Base-by-base conservation (phyloP, 2,113 vertebrate species). In the Varanus komodoensis region DNA sequence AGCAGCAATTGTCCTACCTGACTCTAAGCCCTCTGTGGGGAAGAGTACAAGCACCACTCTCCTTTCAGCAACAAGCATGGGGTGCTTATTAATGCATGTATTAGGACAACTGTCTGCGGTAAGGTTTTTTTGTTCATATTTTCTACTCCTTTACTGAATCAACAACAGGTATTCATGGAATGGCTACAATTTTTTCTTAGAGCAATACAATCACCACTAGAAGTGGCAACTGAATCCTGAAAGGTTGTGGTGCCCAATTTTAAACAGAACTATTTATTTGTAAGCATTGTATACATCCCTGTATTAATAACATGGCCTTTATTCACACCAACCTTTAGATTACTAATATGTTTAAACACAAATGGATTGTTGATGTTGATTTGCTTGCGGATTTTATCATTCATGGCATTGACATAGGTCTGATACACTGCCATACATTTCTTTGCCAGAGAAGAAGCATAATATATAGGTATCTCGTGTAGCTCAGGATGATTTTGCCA, bases 401-500 rank as follows among this genome's bases (percentile, higher is more conserved):
- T 99, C 99, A 99, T 99, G 89, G 99, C 99, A 1, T 99, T 99
- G 77, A 99, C 99, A 0, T 99, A 99, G 0, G 99, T 99, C 97
- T 99, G 99, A 93, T 99, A 99, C 86, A 99, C 99, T 0, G 99
- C 99, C 99, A 99, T 99, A 89, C 99, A 99, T 90, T 99, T 99
- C 96, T 99, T 99, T 29, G 99, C 99, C 97, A 99, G 91, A 7
- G 99, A 99, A 0, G 99, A 99, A 0, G 99, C 99, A 0, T 99
- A 99, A 93, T 99, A 99, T 92, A 99, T 99, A 3, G 99, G 99
- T 82, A 99, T 99, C 90, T 99, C 99, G 0, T 99, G 99, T 38
- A 99, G 98, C 82, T 99, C 99, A 0, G 99, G 99, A 91, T 99
- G 99, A 96, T 99, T 99, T 97, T 99, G 99, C 99, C 99, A 99